Base-by-base conservation (phyloP, 2,113 vertebrate genomes). In the Vimba vimba region DNA sequence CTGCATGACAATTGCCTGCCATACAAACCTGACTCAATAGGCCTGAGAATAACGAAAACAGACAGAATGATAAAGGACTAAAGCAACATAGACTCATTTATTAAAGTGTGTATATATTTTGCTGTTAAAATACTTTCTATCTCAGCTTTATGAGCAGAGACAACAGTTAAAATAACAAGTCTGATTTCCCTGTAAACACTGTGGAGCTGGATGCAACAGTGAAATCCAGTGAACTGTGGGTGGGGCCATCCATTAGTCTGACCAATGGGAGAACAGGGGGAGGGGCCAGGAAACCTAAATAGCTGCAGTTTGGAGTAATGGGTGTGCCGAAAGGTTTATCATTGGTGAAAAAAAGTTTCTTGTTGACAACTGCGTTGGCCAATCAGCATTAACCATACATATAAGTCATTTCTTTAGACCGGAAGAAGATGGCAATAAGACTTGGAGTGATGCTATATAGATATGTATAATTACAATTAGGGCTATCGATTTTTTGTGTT, bases 1-100 rank as follows among this genome's bases (percentile, higher is more conserved):
- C 50, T 57, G 47, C 4, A 5, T 83, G 66, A 83, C 81, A 83
- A 73, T 13, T 57, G 30, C 68, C 66, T 83, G 81, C 33, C 81
- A 83, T 36, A 25, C 47, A 73, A 52, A 43, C 47, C 55, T 33
- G 45, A 33, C 80, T 82, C 45, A 55, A 57, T 73, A 57, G 13
- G 33, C 19, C 80, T 71, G 17, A 55, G 64, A 69, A 52, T n/a
- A 83, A 43, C 4, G 47, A 73, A 83, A 73, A 57, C 79, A 62
- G 77, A 25, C 59, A 59, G 33, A 83, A n/a, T 71, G 47, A 71
- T 73, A 43, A 36, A 80, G 13, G 21, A 80, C 57, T n/a, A 64
- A n/a, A 55, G 19, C 19, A 21, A 52, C 62, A 30, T 7, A 33
- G 45, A 23, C 4, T 82, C 6, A 30, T 73, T 71, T 73, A 39